Evolutionary conservation across 92 coral and sea anemone species (phyloP), one percentile per base, ranked within the genome.

Genomic region (Zoanthus solanderi): DNA sequence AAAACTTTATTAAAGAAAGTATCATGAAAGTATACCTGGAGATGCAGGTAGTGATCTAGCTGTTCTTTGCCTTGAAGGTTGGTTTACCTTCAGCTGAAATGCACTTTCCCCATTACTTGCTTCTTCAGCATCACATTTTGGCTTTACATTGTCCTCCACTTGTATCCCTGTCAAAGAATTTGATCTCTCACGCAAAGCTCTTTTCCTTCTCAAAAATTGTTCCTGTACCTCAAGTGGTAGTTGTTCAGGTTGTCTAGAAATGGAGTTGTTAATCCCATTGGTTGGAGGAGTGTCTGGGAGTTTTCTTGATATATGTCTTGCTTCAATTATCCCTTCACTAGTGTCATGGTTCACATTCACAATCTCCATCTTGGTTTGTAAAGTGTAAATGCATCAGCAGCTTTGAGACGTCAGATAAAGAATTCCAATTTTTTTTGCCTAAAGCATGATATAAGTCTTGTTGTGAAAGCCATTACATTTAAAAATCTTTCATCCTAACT

Each of bases 221-320:
- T 92, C 95, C 78, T 89, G 98, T 28, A 93, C 96, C 63, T 92
- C 95, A 11, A 92, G 85, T 15, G 98, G 98, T 29, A 95, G 78
- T 28, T 93, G 93, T 57, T 76, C 90, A 13, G 91, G 92, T 68
- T 80, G 90, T 83, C 50, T 86, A 6, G 84, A 87, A 47, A 83
- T 42, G n/a, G 78, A 75, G 13, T 76, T 75, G 76, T 80, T 78
- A 7, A 83, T 76, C 16, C 83, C 90, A 18, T 90, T 91, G 28
- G 93, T 93, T 32, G 93, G 89, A 18, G 99, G 99, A 50, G 96
- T 92, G 29, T 93, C 91, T 7, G 99, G 99, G 10, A 97, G 92
- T 52, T 93, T 90, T 77, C 95, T 92, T 65, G 73, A 91, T 71
- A 86, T 90, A 83, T 76, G 81, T 10, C 7, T 71, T 67, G 56